Base-by-base conservation (phyloP, 2,113 vertebrate genomes). In the Apodemus sylvaticus region DNA sequence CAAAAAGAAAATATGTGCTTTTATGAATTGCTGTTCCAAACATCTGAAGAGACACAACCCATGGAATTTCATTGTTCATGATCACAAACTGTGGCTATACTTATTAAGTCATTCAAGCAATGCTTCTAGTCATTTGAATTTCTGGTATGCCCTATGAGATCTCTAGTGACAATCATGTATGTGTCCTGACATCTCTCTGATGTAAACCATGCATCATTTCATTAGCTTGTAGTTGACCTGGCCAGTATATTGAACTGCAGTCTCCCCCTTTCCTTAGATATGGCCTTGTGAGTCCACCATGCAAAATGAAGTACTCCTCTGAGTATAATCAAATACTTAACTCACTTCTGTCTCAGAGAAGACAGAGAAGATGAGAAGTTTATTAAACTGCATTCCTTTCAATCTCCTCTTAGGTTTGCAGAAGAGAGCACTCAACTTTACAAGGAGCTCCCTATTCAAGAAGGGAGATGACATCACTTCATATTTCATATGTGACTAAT, bases 351-450 rank as follows among this genome's bases (percentile, higher is more conserved):
- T 76, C 31, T 11, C 36, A 31, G 6, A 78, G 48, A 68, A 89
- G 42, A 68, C 79, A 92, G 16, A 64, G 16, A 55, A 86, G n/a
- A 42, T 83, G 31, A 31, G 26, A 77, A 7, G n/a, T 45, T 48
- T 86, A 31, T n/a, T 74, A 88, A 90, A 60, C 3, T 79, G 53
- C 39, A 90, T 68, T 77, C 24, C 74, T 94, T 79, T 87, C 51
- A 87, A 81, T 64, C 60, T 82, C n/a, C 34, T 53, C 92, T 77
- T 73, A 85, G 82, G 42, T 79, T 93, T 66, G 64, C 45, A 91
- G 87, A 92, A 13, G 94, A 31, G 71, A 66, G 31, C 14, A 20
- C 95, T 94, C 87, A 86, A 95, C 58, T 71, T 90, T 95, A 79
- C 48, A 58, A 74, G 68, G 93, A 64, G 45, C 16, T 71, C 11